A percentile compares a stretch with the other conserved stretches of the same genome.
These are phyloP conservation scores for Stramonita haemastoma DNA, from an alignment of 2,888 invertebrate genomes.

Conservation along the genomic window DNA sequence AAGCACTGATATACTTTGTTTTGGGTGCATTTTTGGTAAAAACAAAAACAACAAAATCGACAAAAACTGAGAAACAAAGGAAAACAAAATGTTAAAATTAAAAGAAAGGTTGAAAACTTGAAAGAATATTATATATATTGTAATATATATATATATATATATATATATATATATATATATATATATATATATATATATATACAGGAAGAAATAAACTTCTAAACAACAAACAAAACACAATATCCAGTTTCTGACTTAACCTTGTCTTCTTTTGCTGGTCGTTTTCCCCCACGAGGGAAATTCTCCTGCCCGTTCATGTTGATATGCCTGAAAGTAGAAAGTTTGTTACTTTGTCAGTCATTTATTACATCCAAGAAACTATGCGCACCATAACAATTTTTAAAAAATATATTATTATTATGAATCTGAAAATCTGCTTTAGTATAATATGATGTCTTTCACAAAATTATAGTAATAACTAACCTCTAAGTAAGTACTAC, in stretches of 20 bases:
- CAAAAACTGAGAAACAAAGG: no score
- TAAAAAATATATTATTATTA: no score
- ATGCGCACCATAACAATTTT: no score
- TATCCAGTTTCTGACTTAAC: not conserved
- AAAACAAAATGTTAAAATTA: no score
- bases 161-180: not conserved
- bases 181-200: not conserved
- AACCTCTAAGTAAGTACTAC: no score
- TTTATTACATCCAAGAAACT: no score
- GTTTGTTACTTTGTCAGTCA: no score
- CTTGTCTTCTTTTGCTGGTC: not conserved
- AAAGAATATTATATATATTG: not conserved
- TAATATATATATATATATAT: not conserved
- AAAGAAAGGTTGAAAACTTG: no score
- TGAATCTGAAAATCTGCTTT: no score
- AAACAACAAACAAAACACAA: not conserved
- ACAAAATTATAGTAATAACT: no score
- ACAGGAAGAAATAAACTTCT: not conserved
- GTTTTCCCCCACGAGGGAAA: slow-evolving; percentile 18
- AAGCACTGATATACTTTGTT: no score
- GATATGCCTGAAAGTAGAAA: not conserved
- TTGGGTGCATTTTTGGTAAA: not conserved
- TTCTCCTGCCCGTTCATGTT: not conserved
- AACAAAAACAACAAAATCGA: not conserved
- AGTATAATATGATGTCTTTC: no score